Base-by-base conservation (phyloP, 2,113 vertebrate species). In the Rhinolophus ferrumequinum region DNA sequence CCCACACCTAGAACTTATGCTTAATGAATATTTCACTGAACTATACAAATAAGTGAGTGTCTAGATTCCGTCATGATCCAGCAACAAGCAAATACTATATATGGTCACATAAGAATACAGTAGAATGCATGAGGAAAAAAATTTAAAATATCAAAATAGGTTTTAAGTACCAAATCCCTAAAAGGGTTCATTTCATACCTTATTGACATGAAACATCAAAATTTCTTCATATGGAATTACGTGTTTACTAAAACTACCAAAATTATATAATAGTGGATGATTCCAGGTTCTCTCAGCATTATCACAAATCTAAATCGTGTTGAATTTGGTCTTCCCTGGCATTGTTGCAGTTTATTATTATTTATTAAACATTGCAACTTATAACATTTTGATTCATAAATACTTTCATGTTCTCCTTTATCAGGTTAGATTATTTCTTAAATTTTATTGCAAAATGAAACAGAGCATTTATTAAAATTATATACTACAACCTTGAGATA, bases 381-480 rank as follows among this genome's bases (percentile, higher is more conserved):
- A 22, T 73, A 11, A 70, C 6, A 52, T 81, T 95, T 86, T 87
- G 19, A 72, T 64, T 75, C 28, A 69, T 85, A 90, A 85, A 83
- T 89, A 96, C 28, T 95, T 90, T 62, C 70, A 92, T 88, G 44
- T 22, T 87, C 3, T 52, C 1, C 5, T 83, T 89, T 35, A 60
- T 72, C 84, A 87, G 6, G 64, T 33, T 77, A 84, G 15, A 64
- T 84, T 16, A 21, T 44, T 80, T 92, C 33, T 73, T 82, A 67
- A 83, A 88, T 88, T 87, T 80, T 95, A 95, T 82, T 90, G 38
- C 8, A 92, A 85, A 82, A 58, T 81, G 38, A 96, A 92, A 62
- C 8, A 58, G 3, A 2, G 54, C 2, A 60, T 79, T 88, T 30
- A 88, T 67, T 85, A 88, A 96, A 92, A 64, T 58, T 56, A 72